phyloP scores from a whole-genome alignment of 2,797 vertebrate species.

The Poecile montanus region DNA sequence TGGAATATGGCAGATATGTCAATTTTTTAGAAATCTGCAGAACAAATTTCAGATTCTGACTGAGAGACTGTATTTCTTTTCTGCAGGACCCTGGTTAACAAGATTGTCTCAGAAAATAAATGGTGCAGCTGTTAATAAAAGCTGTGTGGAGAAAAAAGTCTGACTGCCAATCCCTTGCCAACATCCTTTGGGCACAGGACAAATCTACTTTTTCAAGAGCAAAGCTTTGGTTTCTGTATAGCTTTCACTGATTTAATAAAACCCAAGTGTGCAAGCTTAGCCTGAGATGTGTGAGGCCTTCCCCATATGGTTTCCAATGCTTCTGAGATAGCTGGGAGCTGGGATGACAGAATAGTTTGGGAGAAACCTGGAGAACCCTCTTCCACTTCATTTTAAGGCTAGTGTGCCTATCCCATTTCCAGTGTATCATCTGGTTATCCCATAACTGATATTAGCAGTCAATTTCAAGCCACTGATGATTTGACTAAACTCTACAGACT shows the following conservation, averaged over 20 bases:
- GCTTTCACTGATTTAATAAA: background rate
- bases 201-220: background rate
- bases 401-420: background rate
- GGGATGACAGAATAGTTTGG: background rate
- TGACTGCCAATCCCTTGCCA: background rate
- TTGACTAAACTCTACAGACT: background rate
- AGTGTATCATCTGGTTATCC: background rate
- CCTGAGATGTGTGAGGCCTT: background rate
- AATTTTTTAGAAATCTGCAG: background rate
- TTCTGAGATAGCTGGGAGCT: background rate
- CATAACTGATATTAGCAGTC: background rate
- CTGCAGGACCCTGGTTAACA: background rate
- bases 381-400: background rate
- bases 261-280: background rate
- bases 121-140: background rate
- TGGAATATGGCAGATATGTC: background rate
- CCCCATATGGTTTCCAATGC: background rate
- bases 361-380: background rate
- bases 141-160: background rate
- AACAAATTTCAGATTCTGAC: background rate
- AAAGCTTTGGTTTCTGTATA: background rate
- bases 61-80: background rate
- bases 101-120: background rate
- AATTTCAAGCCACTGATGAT: background rate
- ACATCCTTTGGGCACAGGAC: background rate